Conservation (phyloP, 2,888 invertebrate species). For the Bugula neritina region DNA sequence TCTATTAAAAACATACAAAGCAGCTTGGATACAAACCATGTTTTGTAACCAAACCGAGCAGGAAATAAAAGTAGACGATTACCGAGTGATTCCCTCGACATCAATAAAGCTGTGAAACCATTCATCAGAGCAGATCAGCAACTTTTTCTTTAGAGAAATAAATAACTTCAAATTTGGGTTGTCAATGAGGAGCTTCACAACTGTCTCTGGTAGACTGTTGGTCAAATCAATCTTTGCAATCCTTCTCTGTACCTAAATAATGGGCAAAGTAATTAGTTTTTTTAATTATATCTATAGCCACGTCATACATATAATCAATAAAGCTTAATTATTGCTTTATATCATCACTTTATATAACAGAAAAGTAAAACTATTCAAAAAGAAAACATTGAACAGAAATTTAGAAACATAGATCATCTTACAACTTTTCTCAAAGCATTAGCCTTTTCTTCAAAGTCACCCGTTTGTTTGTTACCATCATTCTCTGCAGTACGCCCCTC, state of each 20-base stretch:
- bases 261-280: background rate
- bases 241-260: background rate
- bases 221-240: background rate
- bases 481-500: background rate
- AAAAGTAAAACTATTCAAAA: too few relatives aligned
- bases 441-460: slow-evolving; percentile 7
- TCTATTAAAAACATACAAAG: too few relatives aligned
- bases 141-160: slow-evolving; percentile 10
- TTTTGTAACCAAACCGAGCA: too few relatives aligned
- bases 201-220: background rate
- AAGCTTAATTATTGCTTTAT: too few relatives aligned
- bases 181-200: background rate
- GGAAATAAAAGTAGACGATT: too few relatives aligned
- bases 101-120: slow-evolving; percentile 12
- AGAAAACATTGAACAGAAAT: too few relatives aligned
- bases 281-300: too few relatives aligned
- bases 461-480: background rate
- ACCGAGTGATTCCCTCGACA: background rate
- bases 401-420: too few relatives aligned
- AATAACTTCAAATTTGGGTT: background rate
- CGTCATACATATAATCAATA: too few relatives aligned
- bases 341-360: too few relatives aligned
- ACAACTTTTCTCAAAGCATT: slow-evolving; percentile 16
- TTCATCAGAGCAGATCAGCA: background rate
- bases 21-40: too few relatives aligned